Conservation (phyloP, 1,140 invertebrate genomes). For the Calliphora vicina region DNA sequence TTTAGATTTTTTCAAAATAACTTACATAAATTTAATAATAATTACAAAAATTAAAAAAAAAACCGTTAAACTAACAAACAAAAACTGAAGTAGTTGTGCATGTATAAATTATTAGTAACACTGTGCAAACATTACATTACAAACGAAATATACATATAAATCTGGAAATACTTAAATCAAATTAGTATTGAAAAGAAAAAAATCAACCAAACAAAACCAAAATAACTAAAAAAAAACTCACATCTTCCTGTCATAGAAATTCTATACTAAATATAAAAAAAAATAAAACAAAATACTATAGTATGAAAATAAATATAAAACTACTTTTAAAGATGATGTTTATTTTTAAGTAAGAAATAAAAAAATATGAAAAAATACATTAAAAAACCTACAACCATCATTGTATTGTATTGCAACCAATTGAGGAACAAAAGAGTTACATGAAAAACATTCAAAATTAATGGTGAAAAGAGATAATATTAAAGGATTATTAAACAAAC, state of each 20-base stretch:
- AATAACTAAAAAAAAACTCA: not conserved
- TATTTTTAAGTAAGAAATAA: not conserved
- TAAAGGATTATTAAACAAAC: not conserved
- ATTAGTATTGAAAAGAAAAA: not conserved
- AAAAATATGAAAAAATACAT: not conserved
- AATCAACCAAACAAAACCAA: not conserved
- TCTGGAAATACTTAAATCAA: too few relatives aligned
- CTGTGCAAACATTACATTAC: too few relatives aligned
- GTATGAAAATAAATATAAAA: not conserved
- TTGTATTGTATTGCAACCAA: not conserved
- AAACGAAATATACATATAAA: not conserved
- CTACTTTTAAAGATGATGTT: not conserved
- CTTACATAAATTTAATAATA: too few relatives aligned
- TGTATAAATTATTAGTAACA: not conserved
- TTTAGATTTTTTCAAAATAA: too few relatives aligned
- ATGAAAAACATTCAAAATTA: not conserved
- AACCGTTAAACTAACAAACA: too few relatives aligned
- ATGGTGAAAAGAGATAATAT: not conserved
- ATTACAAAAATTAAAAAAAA: too few relatives aligned
- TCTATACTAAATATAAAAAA: not conserved
- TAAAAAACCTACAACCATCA: not conserved
- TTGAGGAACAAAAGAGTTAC: not conserved
- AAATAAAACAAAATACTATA: not conserved
- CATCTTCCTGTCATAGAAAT: slow-evolving; percentile 1
- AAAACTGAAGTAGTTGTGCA: not conserved